Conservation (phyloP, 2,888 invertebrate species). For the Gnatocerus cornutus region DNA sequence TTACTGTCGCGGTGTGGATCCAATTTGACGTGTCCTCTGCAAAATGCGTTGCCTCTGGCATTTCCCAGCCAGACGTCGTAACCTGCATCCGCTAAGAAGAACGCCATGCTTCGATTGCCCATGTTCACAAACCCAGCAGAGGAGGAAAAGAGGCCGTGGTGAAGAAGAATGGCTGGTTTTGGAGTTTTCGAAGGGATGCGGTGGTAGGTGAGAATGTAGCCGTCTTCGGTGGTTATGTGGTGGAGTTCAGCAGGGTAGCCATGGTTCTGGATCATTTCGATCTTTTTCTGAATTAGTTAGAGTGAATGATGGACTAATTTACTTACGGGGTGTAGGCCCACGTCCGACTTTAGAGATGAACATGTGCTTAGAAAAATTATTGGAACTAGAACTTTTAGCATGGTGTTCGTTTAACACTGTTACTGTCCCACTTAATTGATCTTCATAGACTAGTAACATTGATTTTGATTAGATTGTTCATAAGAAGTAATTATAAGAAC, state of each 20-base stretch:
- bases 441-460: no score
- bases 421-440: no score
- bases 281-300: not conserved
- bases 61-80: slow-evolving; percentile 65
- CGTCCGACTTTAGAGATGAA: slow-evolving; percentile 1
- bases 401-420: no score
- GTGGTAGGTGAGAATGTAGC: slow-evolving; percentile 73
- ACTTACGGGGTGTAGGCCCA: slow-evolving; percentile 17
- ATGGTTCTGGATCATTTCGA: slow-evolving; percentile 35
- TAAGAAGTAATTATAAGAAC: no score
- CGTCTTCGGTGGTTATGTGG: slow-evolving; percentile 70
- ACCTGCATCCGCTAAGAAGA: slow-evolving; percentile 51
- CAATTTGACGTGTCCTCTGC: slow-evolving; percentile 55
- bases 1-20: slow-evolving; percentile 62
- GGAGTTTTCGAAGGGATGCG: slow-evolving; percentile 70
- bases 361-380: no score
- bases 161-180: slow-evolving; percentile 66
- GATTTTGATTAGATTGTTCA: no score
- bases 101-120: slow-evolving; percentile 4
- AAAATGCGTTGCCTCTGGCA: slow-evolving; percentile 59
- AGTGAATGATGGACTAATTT: no score
- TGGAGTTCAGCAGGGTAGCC: slow-evolving; percentile 37
- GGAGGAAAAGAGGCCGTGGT: slow-evolving; percentile 73
- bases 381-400: no score
- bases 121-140: slow-evolving; percentile 72